Evolutionary conservation across 2,888 invertebrate species (phyloP).

Genomic region (Synergus laeviventris): DNA sequence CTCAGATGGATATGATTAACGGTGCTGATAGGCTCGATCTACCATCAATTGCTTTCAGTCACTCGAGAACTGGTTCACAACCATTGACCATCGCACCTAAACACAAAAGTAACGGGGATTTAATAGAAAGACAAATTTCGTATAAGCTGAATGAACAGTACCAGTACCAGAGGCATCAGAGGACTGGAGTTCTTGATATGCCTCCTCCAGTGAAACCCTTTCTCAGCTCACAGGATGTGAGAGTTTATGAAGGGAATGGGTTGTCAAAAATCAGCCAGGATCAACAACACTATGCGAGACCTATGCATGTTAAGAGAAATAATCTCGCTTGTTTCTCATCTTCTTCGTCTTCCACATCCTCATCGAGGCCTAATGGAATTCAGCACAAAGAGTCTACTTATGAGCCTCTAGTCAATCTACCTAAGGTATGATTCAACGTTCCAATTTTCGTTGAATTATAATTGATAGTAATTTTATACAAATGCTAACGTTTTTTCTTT

Average conservation of each 20-base stretch:
- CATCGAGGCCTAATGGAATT: constrained; percentile 24
- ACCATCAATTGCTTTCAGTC: constrained; percentile 47
- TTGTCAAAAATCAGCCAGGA: constrained; percentile 5
- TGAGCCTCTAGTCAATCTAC: constrained; percentile 30
- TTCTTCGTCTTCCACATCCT: constrained; percentile 24
- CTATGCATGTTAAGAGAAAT: constrained; percentile 10
- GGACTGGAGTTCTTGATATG: constrained; percentile 25
- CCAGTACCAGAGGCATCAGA: constrained; percentile 15
- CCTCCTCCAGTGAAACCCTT: constrained; percentile 72
- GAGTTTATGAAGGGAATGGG: constrained; percentile 59
- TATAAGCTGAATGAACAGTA: constrained; percentile 8
- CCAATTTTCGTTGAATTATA: too few species aligned
- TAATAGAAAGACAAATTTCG: constrained; percentile 9
- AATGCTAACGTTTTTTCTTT: background rate
- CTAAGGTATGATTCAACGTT: background rate
- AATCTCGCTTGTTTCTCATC: constrained; percentile 24
- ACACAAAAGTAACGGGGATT: constrained; percentile 54
- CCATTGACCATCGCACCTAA: constrained; percentile 61
- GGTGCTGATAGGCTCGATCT: constrained; percentile 46
- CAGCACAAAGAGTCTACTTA: constrained; percentile 29
- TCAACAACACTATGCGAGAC: constrained; percentile 12
- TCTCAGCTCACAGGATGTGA: constrained; percentile 72
- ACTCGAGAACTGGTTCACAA: constrained; percentile 70
- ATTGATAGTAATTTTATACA: constrained; percentile 3
- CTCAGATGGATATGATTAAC: constrained; percentile 63